Evolutionary conservation across 30 jellyfish, hydroid and myxozoan genomes (phyloP).

Genomic region (Cassiopea xamachana): DNA sequence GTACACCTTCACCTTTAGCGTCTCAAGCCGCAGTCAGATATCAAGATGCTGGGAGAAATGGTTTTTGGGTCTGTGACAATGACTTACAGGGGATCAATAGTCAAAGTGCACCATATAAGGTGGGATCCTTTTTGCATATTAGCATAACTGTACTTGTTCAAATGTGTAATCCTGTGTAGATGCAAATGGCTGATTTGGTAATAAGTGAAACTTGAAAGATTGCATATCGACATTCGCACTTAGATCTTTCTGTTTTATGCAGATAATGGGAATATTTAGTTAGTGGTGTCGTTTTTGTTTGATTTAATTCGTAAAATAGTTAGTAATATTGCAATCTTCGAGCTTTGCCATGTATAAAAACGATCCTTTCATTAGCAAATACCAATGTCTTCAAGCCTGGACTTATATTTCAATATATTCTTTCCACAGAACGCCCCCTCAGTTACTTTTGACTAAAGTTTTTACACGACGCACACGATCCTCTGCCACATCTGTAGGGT

Average conservation of each 20-base stretch:
- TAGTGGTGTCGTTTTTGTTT: too few relatives aligned
- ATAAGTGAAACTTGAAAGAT: too few relatives aligned
- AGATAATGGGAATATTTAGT: too few relatives aligned
- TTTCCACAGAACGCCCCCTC: slow-evolving; percentile 90
- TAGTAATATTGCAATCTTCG: neutral
- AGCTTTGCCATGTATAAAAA: neutral
- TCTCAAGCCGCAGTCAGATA: slow-evolving; percentile 86
- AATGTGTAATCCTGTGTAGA: too few relatives aligned
- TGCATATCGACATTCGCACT: too few relatives aligned
- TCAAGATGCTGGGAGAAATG: slow-evolving; percentile 97
- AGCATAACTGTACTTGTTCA: too few relatives aligned
- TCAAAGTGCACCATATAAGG: slow-evolving; percentile 94
- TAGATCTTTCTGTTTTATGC: too few relatives aligned
- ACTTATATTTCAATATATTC: too few relatives aligned
- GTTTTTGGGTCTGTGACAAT: slow-evolving; percentile 99
- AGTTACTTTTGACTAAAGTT: slow-evolving; percentile 89
- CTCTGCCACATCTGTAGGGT: slow-evolving; percentile 84
- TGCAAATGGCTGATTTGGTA: too few relatives aligned
- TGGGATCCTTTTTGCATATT: neutral
- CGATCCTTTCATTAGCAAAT: neutral
- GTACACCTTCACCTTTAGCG: slow-evolving; percentile 38
- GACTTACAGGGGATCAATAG: slow-evolving; percentile 91
- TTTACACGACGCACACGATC: slow-evolving; percentile 89
- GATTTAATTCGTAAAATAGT: too few relatives aligned
- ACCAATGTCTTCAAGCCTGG: neutral